These are phyloP conservation scores for Prunella fulvescens DNA, from an alignment of 2,113 vertebrate genomes.

Conservation along the genomic window DNA sequence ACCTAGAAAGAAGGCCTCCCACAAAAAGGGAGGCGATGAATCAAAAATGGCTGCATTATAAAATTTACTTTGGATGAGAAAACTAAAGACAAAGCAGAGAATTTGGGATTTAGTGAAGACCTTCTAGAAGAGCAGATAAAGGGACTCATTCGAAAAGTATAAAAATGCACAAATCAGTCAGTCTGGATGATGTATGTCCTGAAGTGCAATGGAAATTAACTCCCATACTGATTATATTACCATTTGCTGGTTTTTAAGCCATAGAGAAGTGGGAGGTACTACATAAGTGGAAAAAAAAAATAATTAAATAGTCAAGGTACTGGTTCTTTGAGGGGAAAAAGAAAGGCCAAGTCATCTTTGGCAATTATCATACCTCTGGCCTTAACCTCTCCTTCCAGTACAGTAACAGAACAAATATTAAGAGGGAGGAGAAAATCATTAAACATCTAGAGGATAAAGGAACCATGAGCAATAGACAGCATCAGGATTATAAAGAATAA, in stretches of 20 bases:
- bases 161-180: conserved; percentile 12
- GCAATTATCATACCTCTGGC: conserved; percentile 39
- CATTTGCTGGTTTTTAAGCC: conserved; percentile 1
- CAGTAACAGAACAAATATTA: conserved; percentile 65
- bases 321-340: neutral
- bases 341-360: conserved; percentile 10
- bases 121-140: neutral
- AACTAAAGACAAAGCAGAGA: neutral
- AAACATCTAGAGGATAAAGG: conserved; percentile 59
- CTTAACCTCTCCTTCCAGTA: conserved; percentile 54
- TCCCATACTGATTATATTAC: neutral
- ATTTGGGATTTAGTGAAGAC: neutral
- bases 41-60: neutral
- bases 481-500: conserved; percentile 60
- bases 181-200: conserved; percentile 9
- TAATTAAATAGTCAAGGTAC: neutral
- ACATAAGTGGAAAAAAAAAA: neutral
- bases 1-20: neutral
- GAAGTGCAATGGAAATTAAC: conserved; percentile 33
- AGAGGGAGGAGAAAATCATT: conserved; percentile 64
- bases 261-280: neutral
- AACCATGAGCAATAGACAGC: conserved; percentile 56
- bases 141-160: neutral
- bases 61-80: neutral
- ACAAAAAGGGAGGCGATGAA: neutral